Evolutionary conservation across 35 echinoderm and acorn worm species (phyloP), one percentile per base, ranked within the genome.

Genomic region (Acanthaster planci): DNA sequence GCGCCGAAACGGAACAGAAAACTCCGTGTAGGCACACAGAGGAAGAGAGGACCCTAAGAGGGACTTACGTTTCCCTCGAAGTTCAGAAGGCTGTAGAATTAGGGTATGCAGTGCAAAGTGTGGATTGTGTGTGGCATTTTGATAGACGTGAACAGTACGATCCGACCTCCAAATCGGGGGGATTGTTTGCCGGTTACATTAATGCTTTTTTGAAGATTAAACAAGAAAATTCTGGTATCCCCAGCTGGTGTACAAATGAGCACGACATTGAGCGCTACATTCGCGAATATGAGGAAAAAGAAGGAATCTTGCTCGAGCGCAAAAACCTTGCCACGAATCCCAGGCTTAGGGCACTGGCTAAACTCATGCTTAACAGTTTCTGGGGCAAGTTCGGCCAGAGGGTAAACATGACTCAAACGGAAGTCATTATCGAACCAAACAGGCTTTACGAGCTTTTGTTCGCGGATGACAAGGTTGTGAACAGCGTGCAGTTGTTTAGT

Each of bases 351-450:
- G 42, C 42, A 47, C 4, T 47, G 42, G 42, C 42, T 12, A 47
- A 47, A 47, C 42, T 47, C 42, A 47, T 47, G 42, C 42, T 47
- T 12, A 47, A 47, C 42, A 47, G 42, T 12, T 47, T 47, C 12
- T 47, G 42, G 42, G 90, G 90, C 18, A 92, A 92, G 81, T 82
- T 92, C 76, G 90, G 82, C 12, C 84, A 92, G 77, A 2, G 78
- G 19, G 51, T 82, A 5, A 83, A 82, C 60, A 22, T 86, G 44
- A 1, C n/a, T 21, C 18, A 92, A 86, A 47, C 78, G 36, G 56
- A 82, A 26, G 76, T 82, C 44, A n/a, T 79, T 2, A 64, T 31
- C n/a, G 35, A 80, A 8, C 79, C 80, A 8, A 7, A 21, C 2
- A 58, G 2, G 15, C n/a, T 79, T 6, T 79, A 60, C 8, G 36